Evolutionary conservation across 2,888 invertebrate genomes (phyloP).

Genomic region (Cephus pygmeus): DNA sequence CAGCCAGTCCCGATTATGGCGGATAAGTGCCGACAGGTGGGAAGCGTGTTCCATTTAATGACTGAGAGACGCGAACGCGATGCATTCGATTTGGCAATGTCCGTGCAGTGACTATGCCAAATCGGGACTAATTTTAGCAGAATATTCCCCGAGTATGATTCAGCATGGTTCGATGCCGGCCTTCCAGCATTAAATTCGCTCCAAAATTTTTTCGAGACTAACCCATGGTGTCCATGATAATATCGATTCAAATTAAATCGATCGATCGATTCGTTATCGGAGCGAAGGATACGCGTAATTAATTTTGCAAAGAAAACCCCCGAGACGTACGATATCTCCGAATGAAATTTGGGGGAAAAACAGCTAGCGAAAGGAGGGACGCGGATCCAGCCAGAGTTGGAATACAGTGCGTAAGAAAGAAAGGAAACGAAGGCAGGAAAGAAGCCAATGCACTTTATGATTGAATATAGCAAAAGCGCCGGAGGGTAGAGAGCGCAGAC

Average conservation of each 20-base stretch:
- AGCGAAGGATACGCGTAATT: background rate
- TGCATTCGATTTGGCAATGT: background rate
- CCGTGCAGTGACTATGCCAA: background rate
- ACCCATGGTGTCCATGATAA: background rate
- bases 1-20: background rate
- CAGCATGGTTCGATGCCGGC: background rate
- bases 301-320: background rate
- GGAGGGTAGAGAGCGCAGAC: conserved; percentile 33
- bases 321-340: background rate
- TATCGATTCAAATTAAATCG: background rate
- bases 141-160: background rate
- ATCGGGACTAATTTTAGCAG: background rate
- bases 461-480: conserved; percentile 43
- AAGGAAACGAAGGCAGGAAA: conserved; percentile 11
- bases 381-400: background rate
- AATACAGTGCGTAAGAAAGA: background rate
- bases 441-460: conserved; percentile 54
- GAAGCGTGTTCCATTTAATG: background rate
- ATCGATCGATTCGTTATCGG: background rate
- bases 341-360: background rate
- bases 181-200: too few species aligned
- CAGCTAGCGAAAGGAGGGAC: background rate
- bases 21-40: background rate
- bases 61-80: background rate
- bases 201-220: too few species aligned